Percentiles rank a stretch among this genome's conserved stretches.
phyloP scores from a whole-genome alignment of 1,140 invertebrate genomes.

The Ruditapes philippinarum region DNA sequence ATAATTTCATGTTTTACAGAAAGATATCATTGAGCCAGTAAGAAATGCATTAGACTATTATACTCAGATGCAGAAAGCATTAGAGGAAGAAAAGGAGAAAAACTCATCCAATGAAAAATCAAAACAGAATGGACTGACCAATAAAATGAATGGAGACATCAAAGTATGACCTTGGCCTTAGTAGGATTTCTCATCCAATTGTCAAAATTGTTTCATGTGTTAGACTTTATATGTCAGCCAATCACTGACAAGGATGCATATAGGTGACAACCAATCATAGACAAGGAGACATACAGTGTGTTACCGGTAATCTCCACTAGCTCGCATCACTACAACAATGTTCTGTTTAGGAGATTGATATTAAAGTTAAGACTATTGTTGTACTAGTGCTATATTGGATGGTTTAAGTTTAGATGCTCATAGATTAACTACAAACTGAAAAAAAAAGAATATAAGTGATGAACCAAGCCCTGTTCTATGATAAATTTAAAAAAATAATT shows the following conservation, averaged over 20 bases:
- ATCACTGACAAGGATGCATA: not conserved
- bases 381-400: too few species aligned
- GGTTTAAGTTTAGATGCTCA: too few species aligned
- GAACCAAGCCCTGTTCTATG: too few species aligned
- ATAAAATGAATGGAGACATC: slow-evolving; percentile 64
- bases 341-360: too few species aligned
- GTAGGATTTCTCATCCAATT: slow-evolving; percentile 29
- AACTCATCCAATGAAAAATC: slow-evolving; percentile 53
- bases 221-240: not conserved
- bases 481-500: too few species aligned
- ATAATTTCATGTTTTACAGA: slow-evolving; percentile 84
- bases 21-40: slow-evolving; percentile 89
- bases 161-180: slow-evolving; percentile 47
- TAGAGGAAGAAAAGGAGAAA: slow-evolving; percentile 83
- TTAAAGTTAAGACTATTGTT: too few species aligned
- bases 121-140: slow-evolving; percentile 66
- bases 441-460: too few species aligned
- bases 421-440: too few species aligned
- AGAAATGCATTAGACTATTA: slow-evolving; percentile 90
- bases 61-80: slow-evolving; percentile 85
- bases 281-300: not conserved
- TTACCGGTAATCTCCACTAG: too few species aligned
- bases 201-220: not conserved
- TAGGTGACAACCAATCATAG: not conserved
- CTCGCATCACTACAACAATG: too few species aligned